Evolutionary conservation across 2,797 vertebrate genomes (phyloP), one percentile per base, ranked within the genome.

Genomic region (Simalia tracyae): DNA sequence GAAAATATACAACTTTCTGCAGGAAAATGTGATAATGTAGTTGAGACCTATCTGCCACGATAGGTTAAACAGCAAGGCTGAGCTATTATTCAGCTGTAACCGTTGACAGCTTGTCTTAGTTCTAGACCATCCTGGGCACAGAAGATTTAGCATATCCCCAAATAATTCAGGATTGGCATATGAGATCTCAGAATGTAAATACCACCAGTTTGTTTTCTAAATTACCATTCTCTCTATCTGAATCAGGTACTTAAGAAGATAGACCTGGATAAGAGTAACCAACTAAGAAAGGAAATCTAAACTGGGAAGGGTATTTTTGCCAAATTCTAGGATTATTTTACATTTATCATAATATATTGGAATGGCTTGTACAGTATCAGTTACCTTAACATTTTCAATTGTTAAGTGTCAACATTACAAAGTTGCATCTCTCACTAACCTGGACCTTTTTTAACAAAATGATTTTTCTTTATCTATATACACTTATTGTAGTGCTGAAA

Each of bases 331-430:
- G 28, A 72, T 88, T 17, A 24, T 0, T 0, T 86, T 93, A 76
- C 54, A 54, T 46, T 84, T 42, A 93, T 89, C 63, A 63, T 0
- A 0, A 46, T 64, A 4, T 92, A 93, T 94, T 91, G 81, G 87
- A 63, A 64, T 59, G 94, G 28, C 87, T 95, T 93, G 91, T 90
- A 60, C 11, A 0, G 46, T 91, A 88, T 92, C 76, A 92, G 92
- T 64, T 15, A 64, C 42, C 84, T 94, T 88, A 93, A 14, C 76
- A 10, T 88, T 87, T 2, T 36, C 9, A 22, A 61, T 92, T 86
- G 66, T 66, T 76, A 93, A 31, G 36, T 76, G 54, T 66, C 50
- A 72, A 24, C 84, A 64, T 92, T 94, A 92, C 46, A 64, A 94
- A 36, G n/a, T 22, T 36, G 56, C 28, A 36, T 89, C 31, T 95